These are phyloP conservation scores for Hippoglossus stenolepis DNA, from an alignment of 2,113 vertebrate genomes.

Conservation along the genomic window DNA sequence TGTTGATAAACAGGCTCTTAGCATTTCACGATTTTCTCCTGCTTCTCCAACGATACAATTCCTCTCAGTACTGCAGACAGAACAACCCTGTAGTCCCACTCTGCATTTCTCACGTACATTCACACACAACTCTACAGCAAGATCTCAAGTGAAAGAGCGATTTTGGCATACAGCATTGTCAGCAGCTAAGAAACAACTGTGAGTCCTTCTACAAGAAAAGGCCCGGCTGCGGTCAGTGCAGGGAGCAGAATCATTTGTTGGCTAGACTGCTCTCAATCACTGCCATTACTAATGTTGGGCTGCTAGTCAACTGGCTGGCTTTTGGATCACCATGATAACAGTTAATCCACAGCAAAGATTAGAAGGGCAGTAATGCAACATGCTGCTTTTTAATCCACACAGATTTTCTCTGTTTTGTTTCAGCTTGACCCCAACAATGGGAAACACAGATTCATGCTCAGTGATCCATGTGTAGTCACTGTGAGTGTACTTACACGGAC, in stretches of 20 bases:
- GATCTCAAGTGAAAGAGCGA: conserved; percentile 10
- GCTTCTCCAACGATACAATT: conserved; percentile 13
- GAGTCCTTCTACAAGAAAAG: conserved; percentile 10
- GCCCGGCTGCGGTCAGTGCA: conserved; percentile 9
- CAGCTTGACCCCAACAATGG: conserved; percentile 60
- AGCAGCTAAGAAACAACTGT: conserved; percentile 14
- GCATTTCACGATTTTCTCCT: background rate
- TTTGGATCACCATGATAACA: conserved; percentile 58
- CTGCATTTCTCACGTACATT: conserved; percentile 31
- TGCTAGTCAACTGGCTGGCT: conserved; percentile 62
- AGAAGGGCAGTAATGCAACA: conserved; percentile 63
- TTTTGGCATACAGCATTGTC: conserved; percentile 18
- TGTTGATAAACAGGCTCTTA: background rate
- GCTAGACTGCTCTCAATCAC: conserved; percentile 52
- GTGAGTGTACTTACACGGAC: conserved; percentile 89
- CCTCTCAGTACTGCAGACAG: conserved; percentile 23
- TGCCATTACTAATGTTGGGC: conserved; percentile 42
- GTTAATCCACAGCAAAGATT: conserved; percentile 71
- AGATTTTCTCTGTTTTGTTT: conserved; percentile 71
- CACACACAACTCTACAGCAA: conserved; percentile 14
- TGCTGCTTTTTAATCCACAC: conserved; percentile 72
- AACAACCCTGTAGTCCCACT: conserved; percentile 35
- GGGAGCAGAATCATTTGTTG: conserved; percentile 35
- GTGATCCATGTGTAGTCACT: conserved; percentile 32
- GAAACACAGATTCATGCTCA: conserved; percentile 48